phyloP scores from a whole-genome alignment of 2,888 invertebrate species.

The Hypsopygia costalis region DNA sequence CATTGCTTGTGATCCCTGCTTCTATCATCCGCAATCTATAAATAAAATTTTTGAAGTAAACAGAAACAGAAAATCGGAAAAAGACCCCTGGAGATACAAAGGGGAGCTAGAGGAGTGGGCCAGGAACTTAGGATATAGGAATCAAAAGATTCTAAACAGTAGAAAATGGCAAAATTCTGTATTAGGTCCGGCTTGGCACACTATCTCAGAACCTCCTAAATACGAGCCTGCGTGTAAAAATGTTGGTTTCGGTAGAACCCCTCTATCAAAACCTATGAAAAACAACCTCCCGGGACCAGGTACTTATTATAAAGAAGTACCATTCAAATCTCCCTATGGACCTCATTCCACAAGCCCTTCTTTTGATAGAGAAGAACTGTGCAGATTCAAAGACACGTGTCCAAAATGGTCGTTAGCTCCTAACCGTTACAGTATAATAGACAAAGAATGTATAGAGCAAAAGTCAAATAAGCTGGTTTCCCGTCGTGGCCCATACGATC shows the following conservation, averaged over 20 bases:
- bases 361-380: conserved; percentile 56
- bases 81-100: conserved; percentile 63
- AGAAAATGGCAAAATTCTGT: conserved; percentile 43
- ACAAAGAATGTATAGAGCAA: conserved; percentile 52
- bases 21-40: conserved; percentile 45
- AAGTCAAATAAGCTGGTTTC: conserved; percentile 60
- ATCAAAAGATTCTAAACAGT: conserved; percentile 45
- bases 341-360: conserved; percentile 51
- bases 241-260: conserved; percentile 54
- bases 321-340: conserved; percentile 53
- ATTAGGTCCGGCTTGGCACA: conserved; percentile 60
- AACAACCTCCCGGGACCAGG: conserved; percentile 51
- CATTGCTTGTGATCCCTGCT: conserved; percentile 51
- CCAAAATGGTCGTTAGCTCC: conserved; percentile 58
- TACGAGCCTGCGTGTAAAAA: conserved; percentile 50
- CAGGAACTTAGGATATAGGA: conserved; percentile 61
- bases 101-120: conserved; percentile 64
- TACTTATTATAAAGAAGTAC: conserved; percentile 46
- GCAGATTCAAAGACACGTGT: conserved; percentile 50
- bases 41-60: conserved; percentile 41
- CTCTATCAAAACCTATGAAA: conserved; percentile 31
- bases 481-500: conserved; percentile 59
- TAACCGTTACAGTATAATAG: conserved; percentile 56
- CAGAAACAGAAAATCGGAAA: conserved; percentile 29
- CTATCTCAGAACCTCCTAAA: conserved; percentile 25